Evolutionary conservation across 2,888 invertebrate species (phyloP).

Genomic region (Scelioninae gen. 2): DNA sequence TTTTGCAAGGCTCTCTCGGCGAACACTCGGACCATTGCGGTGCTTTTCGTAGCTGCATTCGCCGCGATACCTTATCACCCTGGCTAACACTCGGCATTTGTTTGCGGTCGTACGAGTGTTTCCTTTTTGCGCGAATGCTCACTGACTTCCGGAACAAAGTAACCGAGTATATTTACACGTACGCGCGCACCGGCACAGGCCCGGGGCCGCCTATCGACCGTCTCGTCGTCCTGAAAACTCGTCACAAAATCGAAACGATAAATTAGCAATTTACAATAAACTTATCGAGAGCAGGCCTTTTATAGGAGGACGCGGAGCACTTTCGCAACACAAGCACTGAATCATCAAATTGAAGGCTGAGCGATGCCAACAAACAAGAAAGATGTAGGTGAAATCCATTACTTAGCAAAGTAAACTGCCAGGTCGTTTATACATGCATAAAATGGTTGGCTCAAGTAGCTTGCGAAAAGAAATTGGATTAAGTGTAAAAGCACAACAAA

Average conservation of each 20-base stretch:
- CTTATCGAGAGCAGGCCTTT: conserved; percentile 9
- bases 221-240: not conserved
- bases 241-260: conserved; percentile 23
- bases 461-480: conserved; percentile 55
- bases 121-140: conserved; percentile 37
- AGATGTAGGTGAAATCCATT: conserved; percentile 55
- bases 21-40: conserved; percentile 60
- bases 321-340: conserved; percentile 30
- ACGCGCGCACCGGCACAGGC: too few relatives aligned
- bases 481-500: conserved; percentile 54
- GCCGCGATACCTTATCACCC: conserved; percentile 32
- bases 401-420: conserved; percentile 56
- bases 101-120: conserved; percentile 43
- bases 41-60: conserved; percentile 28
- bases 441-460: conserved; percentile 55
- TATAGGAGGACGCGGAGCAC: conserved; percentile 16
- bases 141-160: conserved; percentile 29
- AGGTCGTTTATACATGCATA: conserved; percentile 58
- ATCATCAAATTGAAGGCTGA: conserved; percentile 44
- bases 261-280: conserved; percentile 40
- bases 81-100: conserved; percentile 47
- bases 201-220: too few relatives aligned
- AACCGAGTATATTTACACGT: conserved; percentile 1
- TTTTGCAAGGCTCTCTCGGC: conserved; percentile 65
- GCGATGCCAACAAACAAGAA: conserved; percentile 38